Evolutionary conservation across 2,113 vertebrate species (phyloP), one percentile per base, ranked within the genome.

Genomic region (Hydrolagus affinis): DNA sequence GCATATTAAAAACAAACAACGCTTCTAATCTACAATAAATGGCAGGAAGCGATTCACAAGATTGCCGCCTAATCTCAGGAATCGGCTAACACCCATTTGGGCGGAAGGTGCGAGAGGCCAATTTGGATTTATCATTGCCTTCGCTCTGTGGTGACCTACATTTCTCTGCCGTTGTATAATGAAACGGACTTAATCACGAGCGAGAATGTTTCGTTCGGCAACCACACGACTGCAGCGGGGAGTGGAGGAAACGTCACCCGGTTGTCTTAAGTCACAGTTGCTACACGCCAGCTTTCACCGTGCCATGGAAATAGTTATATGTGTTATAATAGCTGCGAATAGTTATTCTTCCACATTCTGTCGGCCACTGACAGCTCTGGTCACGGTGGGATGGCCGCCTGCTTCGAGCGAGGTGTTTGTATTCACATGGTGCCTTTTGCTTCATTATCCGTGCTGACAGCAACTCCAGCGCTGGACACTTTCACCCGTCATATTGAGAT

Each of bases 41-140:
- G 66, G 64, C 62, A 83, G 78, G 78, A 83, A 83, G 78, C 30
- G 78, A 83, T 83, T 83, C 66, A 44, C n/a, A 83, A 30, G 78
- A 28, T 28, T 83, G 78, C 66, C 66, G 66, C 66, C 28, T 3
- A 66, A 66, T 25, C 62, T 44, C 62, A 32, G 25, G 78, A 23
- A 28, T 83, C 78, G 19, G 78, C 64, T 83, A 62, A 66, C 78
- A 28, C 78, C 6, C 2, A 44, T 1, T 44, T 44, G 6, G 1
- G 44, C 44, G 6, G 44, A 44, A 44, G 44, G 44, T 44, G 44
- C 6, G 44, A 44, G 44, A 44, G 44, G 44, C 78, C 62, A 14
- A 83, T 83, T 83, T 66, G 64, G 60, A 68, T 83, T 83, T 32
- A 66, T 28, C 78, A 30, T 83, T 83, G 78, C 66, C 30, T 66